These are phyloP conservation scores for cattle (Bos taurus) DNA, from an alignment of 2,113 vertebrate genomes.

Conservation along the genomic window ARS-UCD2.0 NC_037331.1:5017501-5018000, in stretches of 20 bases:
- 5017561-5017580: too few relatives aligned
- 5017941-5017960: not conserved
- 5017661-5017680: not conserved
- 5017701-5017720: not conserved
- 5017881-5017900: not conserved
- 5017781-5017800: not conserved
- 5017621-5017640: not conserved
- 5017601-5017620: not conserved
- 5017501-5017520: not conserved
- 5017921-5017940: not conserved
- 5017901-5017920: not conserved
- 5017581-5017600: not conserved
- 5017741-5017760: not conserved
- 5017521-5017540: not conserved
- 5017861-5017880: not conserved
- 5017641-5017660: not conserved
- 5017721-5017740: not conserved
- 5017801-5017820: not conserved
- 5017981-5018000: not conserved
- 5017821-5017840: not conserved
- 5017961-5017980: not conserved
- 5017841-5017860: not conserved
- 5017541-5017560: not conserved
- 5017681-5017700: not conserved
- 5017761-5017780: not conserved